Conservation (phyloP, 2,113 vertebrate species). For the Puffinus mauretanicus region DNA sequence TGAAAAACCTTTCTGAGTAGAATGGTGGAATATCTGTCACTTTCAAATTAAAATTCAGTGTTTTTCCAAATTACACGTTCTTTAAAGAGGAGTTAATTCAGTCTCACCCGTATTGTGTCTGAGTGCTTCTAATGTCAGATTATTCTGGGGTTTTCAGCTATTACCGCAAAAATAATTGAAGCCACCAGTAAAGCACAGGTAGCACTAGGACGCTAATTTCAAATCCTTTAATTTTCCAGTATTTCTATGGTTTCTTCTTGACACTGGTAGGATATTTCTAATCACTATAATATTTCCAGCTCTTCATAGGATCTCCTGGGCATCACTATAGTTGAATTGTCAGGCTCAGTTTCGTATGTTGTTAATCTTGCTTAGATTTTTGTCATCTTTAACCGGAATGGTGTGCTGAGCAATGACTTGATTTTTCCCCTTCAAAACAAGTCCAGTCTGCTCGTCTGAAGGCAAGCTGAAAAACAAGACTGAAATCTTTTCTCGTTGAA, state of each 20-base stretch:
- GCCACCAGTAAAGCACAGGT: not conserved
- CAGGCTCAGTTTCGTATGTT: not conserved
- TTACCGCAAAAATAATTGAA: not conserved
- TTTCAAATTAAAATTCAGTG: not conserved
- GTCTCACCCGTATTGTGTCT: not conserved
- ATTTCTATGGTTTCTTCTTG: not conserved
- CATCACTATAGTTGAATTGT: not conserved
- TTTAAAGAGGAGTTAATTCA: not conserved
- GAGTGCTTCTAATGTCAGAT: not conserved
- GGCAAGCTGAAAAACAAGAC: not conserved
- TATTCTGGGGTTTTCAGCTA: not conserved
- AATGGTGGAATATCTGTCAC: not conserved
- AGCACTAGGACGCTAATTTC: not conserved
- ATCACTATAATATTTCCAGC: not conserved
- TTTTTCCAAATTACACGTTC: not conserved
- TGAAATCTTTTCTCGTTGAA: not conserved
- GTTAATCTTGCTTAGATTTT: not conserved
- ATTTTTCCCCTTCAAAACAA: not conserved
- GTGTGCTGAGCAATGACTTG: not conserved
- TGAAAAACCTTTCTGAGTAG: not conserved
- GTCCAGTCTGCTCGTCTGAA: not conserved
- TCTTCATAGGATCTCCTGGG: not conserved
- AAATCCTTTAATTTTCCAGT: not conserved
- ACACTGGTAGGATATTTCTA: not conserved
- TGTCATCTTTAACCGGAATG: not conserved